Evolutionary conservation across 2,888 invertebrate genomes (phyloP).

Genomic region (Calameuta idolon): DNA sequence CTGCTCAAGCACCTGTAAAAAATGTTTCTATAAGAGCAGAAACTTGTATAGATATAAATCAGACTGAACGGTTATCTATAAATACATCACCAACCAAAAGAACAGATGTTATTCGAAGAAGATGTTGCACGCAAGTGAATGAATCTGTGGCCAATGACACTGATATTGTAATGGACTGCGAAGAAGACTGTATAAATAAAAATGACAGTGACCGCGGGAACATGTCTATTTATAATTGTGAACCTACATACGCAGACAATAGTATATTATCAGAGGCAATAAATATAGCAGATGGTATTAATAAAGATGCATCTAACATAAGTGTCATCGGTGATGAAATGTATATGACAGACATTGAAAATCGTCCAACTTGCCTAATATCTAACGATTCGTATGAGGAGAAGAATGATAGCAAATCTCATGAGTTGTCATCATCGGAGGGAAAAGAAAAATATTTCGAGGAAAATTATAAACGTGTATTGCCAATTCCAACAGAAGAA

Average conservation of each 20-base stretch:
- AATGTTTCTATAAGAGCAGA: not conserved
- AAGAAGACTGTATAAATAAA: not conserved
- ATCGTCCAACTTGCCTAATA: not conserved
- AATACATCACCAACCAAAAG: not conserved
- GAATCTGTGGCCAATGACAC: not conserved
- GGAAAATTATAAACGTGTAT: not conserved
- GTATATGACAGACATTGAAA: not conserved
- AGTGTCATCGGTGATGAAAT: constrained; percentile 18
- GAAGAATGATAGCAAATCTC: not conserved
- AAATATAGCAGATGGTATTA: constrained; percentile 8
- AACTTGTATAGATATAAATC: not conserved
- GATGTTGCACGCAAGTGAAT: not conserved
- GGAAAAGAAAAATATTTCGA: not conserved
- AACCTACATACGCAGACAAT: not conserved
- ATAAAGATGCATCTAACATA: constrained; percentile 16
- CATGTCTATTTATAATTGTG: not conserved
- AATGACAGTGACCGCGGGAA: not conserved
- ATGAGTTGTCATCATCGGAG: not conserved
- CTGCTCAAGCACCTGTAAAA: not conserved
- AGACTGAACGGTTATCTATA: not conserved
- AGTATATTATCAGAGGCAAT: constrained; percentile 11
- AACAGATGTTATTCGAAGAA: not conserved
- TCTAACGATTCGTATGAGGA: not conserved
- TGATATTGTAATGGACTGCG: not conserved
- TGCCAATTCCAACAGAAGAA: not conserved